These are phyloP conservation scores for Ganaspis sp. DNA, from an alignment of 1,140 invertebrate genomes.

Conservation along the genomic window DNA sequence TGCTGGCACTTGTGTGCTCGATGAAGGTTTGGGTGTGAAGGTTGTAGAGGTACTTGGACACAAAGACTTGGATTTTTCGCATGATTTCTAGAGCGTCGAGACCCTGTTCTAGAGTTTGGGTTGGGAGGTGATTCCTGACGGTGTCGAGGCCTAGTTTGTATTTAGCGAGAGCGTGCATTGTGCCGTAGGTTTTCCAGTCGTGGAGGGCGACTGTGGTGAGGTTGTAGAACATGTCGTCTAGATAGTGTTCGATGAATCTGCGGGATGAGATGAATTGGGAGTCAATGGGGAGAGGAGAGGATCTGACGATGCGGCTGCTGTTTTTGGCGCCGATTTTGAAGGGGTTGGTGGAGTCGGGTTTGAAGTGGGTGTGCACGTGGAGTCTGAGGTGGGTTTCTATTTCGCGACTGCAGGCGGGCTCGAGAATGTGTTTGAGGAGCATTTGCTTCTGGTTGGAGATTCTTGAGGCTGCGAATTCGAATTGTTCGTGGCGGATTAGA, in stretches of 20 bases:
- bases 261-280: conserved; percentile 64
- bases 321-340: conserved; percentile 79
- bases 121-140: conserved; percentile 94
- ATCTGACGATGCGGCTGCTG: conserved; percentile 61
- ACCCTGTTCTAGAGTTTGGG: conserved; percentile 97
- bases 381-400: conserved; percentile 94
- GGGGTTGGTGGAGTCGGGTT: conserved; percentile 87
- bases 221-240: conserved; percentile 98
- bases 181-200: conserved; percentile 97
- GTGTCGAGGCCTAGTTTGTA: conserved; percentile 90
- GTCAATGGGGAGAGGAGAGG: conserved; percentile 59
- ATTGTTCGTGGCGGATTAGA: conserved; percentile 54
- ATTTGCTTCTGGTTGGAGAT: conserved; percentile 59
- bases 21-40: conserved; percentile 98
- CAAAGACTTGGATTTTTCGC: conserved; percentile 97
- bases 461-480: conserved; percentile 53
- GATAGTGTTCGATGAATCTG: conserved; percentile 88
- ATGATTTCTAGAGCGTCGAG: conserved; percentile 99
- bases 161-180: conserved; percentile 95
- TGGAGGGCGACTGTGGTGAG: conserved; percentile 97
- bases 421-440: conserved; percentile 79
- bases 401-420: conserved; percentile 85
- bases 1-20: conserved; percentile 93
- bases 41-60: conserved; percentile 96
- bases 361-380: conserved; percentile 93